Conservation (phyloP, 2,797 vertebrate species). For the Pseudotriccus pelzelni region DNA sequence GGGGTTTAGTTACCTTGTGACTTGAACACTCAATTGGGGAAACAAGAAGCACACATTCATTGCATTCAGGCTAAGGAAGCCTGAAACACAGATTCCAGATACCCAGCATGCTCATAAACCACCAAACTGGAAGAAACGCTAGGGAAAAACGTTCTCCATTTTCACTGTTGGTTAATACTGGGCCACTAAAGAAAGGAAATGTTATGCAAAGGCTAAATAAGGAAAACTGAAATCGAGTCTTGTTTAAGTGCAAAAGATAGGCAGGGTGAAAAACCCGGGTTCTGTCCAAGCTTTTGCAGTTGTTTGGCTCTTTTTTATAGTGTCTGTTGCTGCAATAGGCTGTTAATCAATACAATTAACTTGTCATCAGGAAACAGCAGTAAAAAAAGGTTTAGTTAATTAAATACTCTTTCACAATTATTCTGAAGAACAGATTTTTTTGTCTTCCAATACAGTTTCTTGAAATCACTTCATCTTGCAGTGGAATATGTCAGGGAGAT, state of each 20-base stretch:
- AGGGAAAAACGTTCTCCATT: neutral
- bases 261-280: neutral
- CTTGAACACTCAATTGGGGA: neutral
- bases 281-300: neutral
- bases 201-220: neutral
- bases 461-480: neutral
- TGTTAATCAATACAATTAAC: neutral
- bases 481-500: neutral
- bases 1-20: neutral
- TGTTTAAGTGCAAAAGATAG: neutral
- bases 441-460: neutral
- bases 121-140: neutral
- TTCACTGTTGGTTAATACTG: neutral
- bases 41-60: neutral
- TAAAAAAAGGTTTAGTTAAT: slow-evolving; percentile 17
- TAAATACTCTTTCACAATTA: neutral
- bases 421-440: neutral
- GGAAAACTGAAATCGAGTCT: neutral
- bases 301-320: neutral
- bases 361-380: neutral
- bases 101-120: neutral
- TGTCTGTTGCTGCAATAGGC: neutral
- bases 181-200: neutral
- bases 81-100: neutral
- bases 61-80: neutral